Evolutionary conservation across 2,113 vertebrate genomes (phyloP), one percentile per base, ranked within the genome.

Genomic region (Spilogale gracilis): DNA sequence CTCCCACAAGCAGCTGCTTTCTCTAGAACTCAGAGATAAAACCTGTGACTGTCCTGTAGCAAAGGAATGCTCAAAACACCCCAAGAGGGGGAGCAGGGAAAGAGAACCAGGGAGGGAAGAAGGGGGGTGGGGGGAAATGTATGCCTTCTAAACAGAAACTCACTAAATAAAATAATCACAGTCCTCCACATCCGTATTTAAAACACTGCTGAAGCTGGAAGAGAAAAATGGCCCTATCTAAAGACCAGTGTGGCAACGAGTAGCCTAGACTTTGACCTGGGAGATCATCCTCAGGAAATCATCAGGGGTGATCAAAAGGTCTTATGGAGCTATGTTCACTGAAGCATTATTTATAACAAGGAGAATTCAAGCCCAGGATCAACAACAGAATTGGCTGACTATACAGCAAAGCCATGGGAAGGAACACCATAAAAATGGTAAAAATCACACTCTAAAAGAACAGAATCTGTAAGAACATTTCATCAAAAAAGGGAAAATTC

Each of bases 41-140:
- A 56, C 30, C 54, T 10, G 2, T 14, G 32, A 43, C 71, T 5
- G 3, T 56, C 12, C 45, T 13, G 30, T 0, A 54, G 86, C 30
- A 65, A 58, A 38, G 10, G 16, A 8, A 61, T 20, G 71, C 12
- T n/a, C 58, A 30, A 17, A 43, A 12, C 43, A 16, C 2, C 13
- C 50, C 6, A 4, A 16, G 9, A 63, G 2, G 3, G 38, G 2
- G 0, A 71, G 27, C 17, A 63, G 38, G 2, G 30, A 6, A 8
- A 14, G 21, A 69, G 30, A 50, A 3, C 43, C 50, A 3, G 30
- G 23, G 54, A 89, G 18, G 13, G 1, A 5, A 18, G 69, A 21
- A 61, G 2, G 9, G 16, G 16, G 32, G 17, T 10, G 1, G 13
- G 4, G 21, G 14, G 21, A 25, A 12, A 89, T 1, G 5, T 2